Conservation (phyloP, 1,140 invertebrate genomes). For the Drosophila pachea region DNA sequence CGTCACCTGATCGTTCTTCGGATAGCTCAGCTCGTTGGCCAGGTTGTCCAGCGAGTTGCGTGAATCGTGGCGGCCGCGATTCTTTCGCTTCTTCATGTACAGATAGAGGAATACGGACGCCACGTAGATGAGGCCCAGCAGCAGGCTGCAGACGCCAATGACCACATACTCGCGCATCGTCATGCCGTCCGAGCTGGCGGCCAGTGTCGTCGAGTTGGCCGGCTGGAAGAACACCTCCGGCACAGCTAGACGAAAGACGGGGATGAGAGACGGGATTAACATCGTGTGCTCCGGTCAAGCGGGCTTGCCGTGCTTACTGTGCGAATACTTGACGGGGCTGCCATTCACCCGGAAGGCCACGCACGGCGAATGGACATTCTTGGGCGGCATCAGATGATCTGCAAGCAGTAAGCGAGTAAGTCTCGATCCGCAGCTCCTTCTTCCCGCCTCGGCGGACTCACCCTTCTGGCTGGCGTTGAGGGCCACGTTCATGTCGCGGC, state of each 20-base stretch:
- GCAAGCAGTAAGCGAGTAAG: background rate
- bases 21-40: slow-evolving; percentile 71
- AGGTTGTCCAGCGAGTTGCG: slow-evolving; percentile 67
- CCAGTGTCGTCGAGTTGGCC: slow-evolving; percentile 81
- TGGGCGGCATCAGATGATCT: slow-evolving; percentile 64
- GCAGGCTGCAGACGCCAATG: slow-evolving; percentile 88
- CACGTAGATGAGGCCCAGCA: slow-evolving; percentile 90
- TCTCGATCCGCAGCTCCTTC: background rate
- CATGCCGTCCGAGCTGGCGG: slow-evolving; percentile 80
- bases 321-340: slow-evolving; percentile 83
- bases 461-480: slow-evolving; percentile 78
- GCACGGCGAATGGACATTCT: slow-evolving; percentile 87
- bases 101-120: slow-evolving; percentile 90
- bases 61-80: slow-evolving; percentile 55
- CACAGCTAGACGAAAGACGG: slow-evolving; percentile 80
- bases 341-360: slow-evolving; percentile 91
- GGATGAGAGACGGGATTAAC: background rate
- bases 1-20: slow-evolving; percentile 77
- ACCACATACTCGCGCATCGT: slow-evolving; percentile 87
- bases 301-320: slow-evolving; percentile 81
- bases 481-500: slow-evolving; percentile 84
- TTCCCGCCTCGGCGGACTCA: slow-evolving; percentile 1
- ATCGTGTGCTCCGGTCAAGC: background rate
- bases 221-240: slow-evolving; percentile 88
- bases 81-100: slow-evolving; percentile 82